Evolutionary conservation across 1,140 invertebrate genomes (phyloP), one percentile per base, ranked within the genome.

Genomic region (Telenomus remus): DNA sequence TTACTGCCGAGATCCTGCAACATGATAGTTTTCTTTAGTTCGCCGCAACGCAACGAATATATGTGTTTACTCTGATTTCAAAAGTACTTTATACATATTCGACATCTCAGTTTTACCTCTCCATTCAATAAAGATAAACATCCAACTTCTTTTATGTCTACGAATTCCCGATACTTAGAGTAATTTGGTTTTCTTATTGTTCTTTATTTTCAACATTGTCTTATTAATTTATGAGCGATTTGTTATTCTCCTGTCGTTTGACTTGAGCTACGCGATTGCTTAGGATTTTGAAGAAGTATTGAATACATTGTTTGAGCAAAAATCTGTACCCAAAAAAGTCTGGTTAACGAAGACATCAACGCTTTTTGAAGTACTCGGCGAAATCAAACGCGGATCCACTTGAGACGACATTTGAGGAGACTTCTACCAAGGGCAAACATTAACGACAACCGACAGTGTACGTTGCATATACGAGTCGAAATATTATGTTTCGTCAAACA

Each of bases 401-500:
- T 34, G 77, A 79, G 77, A 79, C 77, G 77, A 68, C 61, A 78
- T 54, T 66, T 44, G 57, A 71, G 68, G 57, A 79, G 61, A 69
- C 73, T 70, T 71, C 76, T 70, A 79, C 65, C 39, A 68, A 76
- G 65, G 51, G 68, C 70, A 79, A 79, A 79, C 74, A 77, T 46
- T 74, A 79, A 71, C 61, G 74, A 79, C 74, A 79, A 27, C 19
- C 51, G 49, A 61, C 63, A 74, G 76, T 74, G 51, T 57, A 73
- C 68, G 64, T 75, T 77, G 54, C 68, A 76, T 66, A 71, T 76
- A 75, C 70, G 46, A 75, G 78, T 78, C 81, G 84, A 85, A 85
- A 85, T 85, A 85, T 85, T 84, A 84, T 85, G 84, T 84, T 84
- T 84, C 83, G 77, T 77, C 77, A 85, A 85, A 85, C 82, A 83